Percentiles rank a stretch among this genome's conserved stretches.
Evolutionary conservation across 1,140 invertebrate species (phyloP).

Genomic region (Pomacea maculata): DNA sequence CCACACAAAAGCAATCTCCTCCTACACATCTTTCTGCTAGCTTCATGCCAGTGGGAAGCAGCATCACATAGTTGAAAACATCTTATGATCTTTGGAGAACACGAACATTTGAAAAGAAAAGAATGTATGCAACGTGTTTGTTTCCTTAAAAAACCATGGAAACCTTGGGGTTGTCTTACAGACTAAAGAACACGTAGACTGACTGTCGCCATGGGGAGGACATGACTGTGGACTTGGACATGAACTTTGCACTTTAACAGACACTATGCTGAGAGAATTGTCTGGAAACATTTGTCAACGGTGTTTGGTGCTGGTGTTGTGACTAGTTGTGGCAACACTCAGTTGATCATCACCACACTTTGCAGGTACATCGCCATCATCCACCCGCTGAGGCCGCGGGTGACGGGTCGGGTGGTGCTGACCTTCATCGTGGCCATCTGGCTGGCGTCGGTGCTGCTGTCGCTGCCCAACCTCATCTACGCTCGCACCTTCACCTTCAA

Average conservation of each 20-base stretch:
- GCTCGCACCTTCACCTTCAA: conserved; percentile 77
- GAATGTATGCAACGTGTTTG: no score
- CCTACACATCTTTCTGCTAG: background rate
- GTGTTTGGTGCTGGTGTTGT: background rate
- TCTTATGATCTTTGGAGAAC: background rate
- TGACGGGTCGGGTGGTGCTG: conserved; percentile 81
- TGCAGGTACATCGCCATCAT: conserved; percentile 92
- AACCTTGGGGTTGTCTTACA: background rate
- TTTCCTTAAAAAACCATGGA: no score
- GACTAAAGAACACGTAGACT: background rate
- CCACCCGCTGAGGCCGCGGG: conserved; percentile 83
- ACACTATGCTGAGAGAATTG: background rate
- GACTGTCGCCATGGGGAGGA: no score
- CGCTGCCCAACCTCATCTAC: conserved; percentile 84
- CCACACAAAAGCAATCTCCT: background rate
- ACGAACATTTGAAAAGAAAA: no score
- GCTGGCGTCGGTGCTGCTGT: conserved; percentile 79
- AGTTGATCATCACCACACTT: background rate
- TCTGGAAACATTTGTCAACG: background rate
- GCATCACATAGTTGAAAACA: no score
- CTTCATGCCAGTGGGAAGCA: background rate
- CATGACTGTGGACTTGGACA: no score
- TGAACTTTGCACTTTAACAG: no score
- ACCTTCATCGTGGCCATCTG: conserved; percentile 83
- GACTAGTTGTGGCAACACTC: background rate